Evolutionary conservation across 2,113 vertebrate species (phyloP), one percentile per base, ranked within the genome.

Genomic region (Scomber japonicus): DNA sequence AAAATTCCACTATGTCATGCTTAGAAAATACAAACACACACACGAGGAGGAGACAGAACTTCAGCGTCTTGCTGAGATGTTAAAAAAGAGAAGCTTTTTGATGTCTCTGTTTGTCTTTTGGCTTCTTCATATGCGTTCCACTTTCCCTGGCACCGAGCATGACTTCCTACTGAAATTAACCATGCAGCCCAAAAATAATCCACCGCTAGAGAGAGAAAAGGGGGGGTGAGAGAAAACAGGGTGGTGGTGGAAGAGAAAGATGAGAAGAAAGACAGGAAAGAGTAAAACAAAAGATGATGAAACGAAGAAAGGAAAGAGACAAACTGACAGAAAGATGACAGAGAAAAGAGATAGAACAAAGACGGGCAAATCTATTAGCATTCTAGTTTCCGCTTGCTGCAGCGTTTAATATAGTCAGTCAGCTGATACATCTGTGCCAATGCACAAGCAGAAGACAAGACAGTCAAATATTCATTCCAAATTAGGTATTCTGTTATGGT

Each of bases 121-220:
- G 70, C 66, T 88, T 87, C 75, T 90, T 89, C 86, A 82, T 85
- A 80, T 55, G 80, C 65, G 89, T 83, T 92, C 92, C 80, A 92
- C 82, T 93, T 92, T 91, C 78, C 59, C 83, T 89, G 91, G 89
- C 92, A 92, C 89, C 30, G 67, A 81, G 88, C 78, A 68, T 82
- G 87, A 91, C 91, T 92, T 91, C 83, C 82, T 86, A 60, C 89
- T 90, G 91, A 93, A 92, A 93, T 91, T 87, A 92, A 91, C 89
- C 90, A 92, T 85, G 88, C 87, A 57, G 80, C 76, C 91, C 90
- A 91, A 94, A 92, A 93, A 94, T 93, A 93, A 92, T 91, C 87
- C 80, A 83, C 72, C 45, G 49, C 75, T 68, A 83, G 78, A 88
- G 88, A 88, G 84, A 77, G 62, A 64, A 30, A 55, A 4, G n/a